Base-by-base conservation (phyloP, 1,140 invertebrate genomes). In the Sitodiplosis mosellana region DNA sequence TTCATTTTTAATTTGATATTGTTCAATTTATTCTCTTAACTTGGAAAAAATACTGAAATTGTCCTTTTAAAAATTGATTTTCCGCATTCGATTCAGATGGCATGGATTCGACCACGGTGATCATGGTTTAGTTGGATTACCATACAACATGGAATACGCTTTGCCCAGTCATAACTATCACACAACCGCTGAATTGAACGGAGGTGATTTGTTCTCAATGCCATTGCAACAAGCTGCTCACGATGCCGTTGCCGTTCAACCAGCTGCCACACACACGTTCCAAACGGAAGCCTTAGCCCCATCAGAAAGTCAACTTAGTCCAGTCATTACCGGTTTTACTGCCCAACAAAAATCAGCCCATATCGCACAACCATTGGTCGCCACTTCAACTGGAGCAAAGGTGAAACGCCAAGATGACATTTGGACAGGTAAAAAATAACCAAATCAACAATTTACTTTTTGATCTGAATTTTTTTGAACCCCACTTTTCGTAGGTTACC, bases 111-210 rank as follows among this genome's bases (percentile, higher is more conserved):
- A 27, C 10, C 27, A 27, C 27, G 27, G 27, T 27, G 27, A 27
- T 27, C 27, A 27, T 27, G 27, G 27, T 5, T 27, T 27, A 27
- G 27, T 27, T 27, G 27, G 27, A 5, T 63, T 62, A 59, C 61
- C 59, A 45, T 65, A 63, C 15, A 55, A 55, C 33, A 57, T 62
- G 54, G 60, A 63, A 42, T 63, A 63, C 37, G 54, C 54, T 1
- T 52, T 62, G 45, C 49, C 20, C 20, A 12, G 33, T 45, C 60
- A 62, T 47, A 45, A 48, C 3, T 50, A 51, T 40, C 47, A 34
- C n/a, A 54, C 49, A 12, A 38, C 36, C 0, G 53, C 52, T 3
- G 61, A 61, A 11, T 48, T 59, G 7, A 53, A 52, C 0, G 33
- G 42, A 38, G 46, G 49, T 33, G 47, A 48, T 20, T 11, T 48